Evolutionary conservation across 2,113 vertebrate genomes (phyloP).

Genomic region (Progne subis): DNA sequence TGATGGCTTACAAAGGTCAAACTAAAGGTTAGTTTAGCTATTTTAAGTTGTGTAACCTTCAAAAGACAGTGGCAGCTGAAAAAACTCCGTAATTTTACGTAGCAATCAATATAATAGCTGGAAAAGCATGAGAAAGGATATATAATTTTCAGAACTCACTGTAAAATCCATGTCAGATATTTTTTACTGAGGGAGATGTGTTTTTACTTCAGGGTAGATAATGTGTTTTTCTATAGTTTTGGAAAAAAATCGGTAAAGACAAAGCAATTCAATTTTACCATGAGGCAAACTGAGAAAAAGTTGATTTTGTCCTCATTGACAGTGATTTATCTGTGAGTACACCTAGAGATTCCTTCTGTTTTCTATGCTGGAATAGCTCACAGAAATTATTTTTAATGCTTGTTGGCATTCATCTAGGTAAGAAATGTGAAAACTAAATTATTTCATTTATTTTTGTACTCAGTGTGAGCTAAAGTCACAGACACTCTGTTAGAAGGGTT

Average conservation of each 20-base stretch:
- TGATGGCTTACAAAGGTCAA: slow-evolving; percentile 35
- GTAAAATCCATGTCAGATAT: background rate
- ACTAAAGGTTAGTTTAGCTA: slow-evolving; percentile 38
- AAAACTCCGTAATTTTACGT: background rate
- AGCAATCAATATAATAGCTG: slow-evolving; percentile 12
- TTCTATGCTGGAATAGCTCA: background rate
- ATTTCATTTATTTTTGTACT: background rate
- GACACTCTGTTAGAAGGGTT: background rate
- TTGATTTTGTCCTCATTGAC: background rate
- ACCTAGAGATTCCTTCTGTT: background rate
- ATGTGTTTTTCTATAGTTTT: background rate
- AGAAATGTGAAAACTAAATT: background rate
- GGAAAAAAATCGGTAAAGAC: background rate
- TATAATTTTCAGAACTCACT: background rate
- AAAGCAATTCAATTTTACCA: background rate
- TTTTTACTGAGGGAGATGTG: background rate
- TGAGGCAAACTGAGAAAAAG: background rate
- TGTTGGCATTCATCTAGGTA: background rate
- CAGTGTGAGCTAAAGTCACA: background rate
- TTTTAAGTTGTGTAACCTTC: slow-evolving; percentile 34
- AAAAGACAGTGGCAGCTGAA: slow-evolving; percentile 27
- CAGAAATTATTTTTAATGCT: background rate
- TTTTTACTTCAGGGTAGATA: background rate
- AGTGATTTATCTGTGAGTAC: background rate
- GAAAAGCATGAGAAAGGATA: background rate